Evolutionary conservation across 2,797 vertebrate genomes (phyloP).

Genomic region (Urosaurus nigricauda): DNA sequence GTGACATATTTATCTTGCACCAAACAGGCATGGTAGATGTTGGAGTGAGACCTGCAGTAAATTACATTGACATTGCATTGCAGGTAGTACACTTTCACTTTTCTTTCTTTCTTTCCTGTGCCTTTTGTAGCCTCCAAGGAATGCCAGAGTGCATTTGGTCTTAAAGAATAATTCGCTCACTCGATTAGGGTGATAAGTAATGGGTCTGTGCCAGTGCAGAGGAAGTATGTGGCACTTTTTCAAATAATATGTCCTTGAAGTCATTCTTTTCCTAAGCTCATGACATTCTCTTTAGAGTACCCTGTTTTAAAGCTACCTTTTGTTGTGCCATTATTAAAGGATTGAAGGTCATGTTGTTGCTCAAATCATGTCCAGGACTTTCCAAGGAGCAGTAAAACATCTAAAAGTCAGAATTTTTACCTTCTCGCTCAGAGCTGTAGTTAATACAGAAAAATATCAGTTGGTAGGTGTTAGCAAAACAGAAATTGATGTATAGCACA

Average conservation of each 20-base stretch:
- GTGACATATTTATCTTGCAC: slow-evolving; percentile 36
- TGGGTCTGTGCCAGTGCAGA: slow-evolving; percentile 54
- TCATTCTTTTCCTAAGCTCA: slow-evolving; percentile 56
- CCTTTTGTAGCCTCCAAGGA: slow-evolving; percentile 61
- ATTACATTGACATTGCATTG: slow-evolving; percentile 30
- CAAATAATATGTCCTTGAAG: slow-evolving; percentile 68
- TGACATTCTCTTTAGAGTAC: slow-evolving; percentile 50
- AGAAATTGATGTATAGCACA: background rate
- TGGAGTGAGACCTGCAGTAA: background rate
- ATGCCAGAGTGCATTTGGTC: slow-evolving; percentile 57
- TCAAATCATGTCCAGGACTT: slow-evolving; percentile 53
- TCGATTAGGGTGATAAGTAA: slow-evolving; percentile 69
- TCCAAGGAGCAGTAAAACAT: slow-evolving; percentile 48
- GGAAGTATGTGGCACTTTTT: slow-evolving; percentile 46
- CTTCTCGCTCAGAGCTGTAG: background rate
- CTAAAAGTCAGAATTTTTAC: slow-evolving; percentile 7
- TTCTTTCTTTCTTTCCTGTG: slow-evolving; percentile 60
- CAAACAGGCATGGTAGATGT: background rate
- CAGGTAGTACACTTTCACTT: slow-evolving; percentile 43
- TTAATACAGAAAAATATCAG: background rate
- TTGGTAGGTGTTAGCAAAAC: background rate
- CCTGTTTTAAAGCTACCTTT: slow-evolving; percentile 56
- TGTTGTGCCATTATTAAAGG: slow-evolving; percentile 42
- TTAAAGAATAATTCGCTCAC: slow-evolving; percentile 66
- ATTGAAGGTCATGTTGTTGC: slow-evolving; percentile 57